These are phyloP conservation scores for Fragum whitleyi DNA, from an alignment of 2,888 invertebrate species.

Conservation along the genomic window DNA sequence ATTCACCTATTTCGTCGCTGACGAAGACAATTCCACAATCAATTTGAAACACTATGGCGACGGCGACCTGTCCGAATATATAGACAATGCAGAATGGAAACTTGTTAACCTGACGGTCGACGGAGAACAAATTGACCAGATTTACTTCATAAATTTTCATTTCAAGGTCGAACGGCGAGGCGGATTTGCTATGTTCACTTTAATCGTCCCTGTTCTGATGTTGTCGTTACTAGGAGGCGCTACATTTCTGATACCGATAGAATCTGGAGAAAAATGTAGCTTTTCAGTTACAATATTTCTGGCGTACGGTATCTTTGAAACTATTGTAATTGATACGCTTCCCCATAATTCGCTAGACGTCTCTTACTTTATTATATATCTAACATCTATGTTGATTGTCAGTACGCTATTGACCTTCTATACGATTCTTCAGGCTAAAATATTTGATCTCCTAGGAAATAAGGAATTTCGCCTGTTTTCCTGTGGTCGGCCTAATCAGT, in stretches of 20 bases:
- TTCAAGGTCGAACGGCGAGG: conserved; percentile 17
- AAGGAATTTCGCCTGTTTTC: neutral
- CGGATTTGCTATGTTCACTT: conserved; percentile 18
- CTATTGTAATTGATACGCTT: conserved; percentile 12
- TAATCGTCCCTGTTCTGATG: conserved; percentile 16
- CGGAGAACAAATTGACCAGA: neutral
- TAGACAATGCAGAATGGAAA: conserved; percentile 29
- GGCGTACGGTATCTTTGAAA: conserved; percentile 21
- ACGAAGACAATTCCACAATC: conserved; percentile 9
- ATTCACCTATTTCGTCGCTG: conserved; percentile 8
- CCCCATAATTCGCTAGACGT: conserved; percentile 16
- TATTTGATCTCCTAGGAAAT: neutral
- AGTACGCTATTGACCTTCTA: conserved; percentile 7
- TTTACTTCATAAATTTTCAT: neutral
- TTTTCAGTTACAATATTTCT: conserved; percentile 27
- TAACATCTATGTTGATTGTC: conserved; percentile 5
- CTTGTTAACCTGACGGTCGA: neutral
- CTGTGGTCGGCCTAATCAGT: neutral
- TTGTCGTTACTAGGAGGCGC: conserved; percentile 13
- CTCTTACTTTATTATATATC: conserved; percentile 20
- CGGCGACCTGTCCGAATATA: conserved; percentile 11
- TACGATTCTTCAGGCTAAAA: conserved; percentile 25
- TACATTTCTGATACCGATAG: conserved; percentile 17
- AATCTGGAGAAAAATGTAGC: conserved; percentile 19
- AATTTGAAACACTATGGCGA: conserved; percentile 4